phyloP scores from a whole-genome alignment of 2,113 vertebrate species.

The Micromys minutus region DNA sequence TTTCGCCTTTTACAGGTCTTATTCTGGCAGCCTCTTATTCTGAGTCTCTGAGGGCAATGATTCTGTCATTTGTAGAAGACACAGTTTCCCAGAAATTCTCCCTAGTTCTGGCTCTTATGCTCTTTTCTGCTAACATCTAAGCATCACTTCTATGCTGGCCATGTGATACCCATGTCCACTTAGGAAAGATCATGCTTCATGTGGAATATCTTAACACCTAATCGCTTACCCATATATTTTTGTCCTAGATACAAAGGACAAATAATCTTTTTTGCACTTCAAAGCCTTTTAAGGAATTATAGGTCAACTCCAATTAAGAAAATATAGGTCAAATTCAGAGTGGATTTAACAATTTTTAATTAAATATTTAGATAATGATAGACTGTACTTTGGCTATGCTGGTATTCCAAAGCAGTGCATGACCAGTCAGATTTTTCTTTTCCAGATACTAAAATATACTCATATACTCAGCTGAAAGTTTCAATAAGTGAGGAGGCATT shows the following conservation, averaged over 20 bases:
- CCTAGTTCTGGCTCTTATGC: neutral
- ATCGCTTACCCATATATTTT: neutral
- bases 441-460: neutral
- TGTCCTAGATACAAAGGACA: neutral
- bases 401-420: neutral
- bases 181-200: neutral
- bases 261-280: neutral
- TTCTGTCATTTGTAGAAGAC: neutral
- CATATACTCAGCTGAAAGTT: neutral
- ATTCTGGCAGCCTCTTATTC: neutral
- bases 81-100: neutral
- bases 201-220: neutral
- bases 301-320: neutral
- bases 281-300: conserved; percentile 13
- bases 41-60: neutral
- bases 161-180: neutral
- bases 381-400: neutral
- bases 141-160: neutral
- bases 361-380: neutral
- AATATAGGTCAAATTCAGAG: neutral
- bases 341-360: neutral
- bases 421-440: neutral
- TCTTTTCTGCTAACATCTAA: neutral
- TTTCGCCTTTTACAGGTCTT: neutral
- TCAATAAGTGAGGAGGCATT: neutral